Base-by-base conservation (phyloP, 92 coral and sea anemone species). In the Epizoanthus stellaris region DNA sequence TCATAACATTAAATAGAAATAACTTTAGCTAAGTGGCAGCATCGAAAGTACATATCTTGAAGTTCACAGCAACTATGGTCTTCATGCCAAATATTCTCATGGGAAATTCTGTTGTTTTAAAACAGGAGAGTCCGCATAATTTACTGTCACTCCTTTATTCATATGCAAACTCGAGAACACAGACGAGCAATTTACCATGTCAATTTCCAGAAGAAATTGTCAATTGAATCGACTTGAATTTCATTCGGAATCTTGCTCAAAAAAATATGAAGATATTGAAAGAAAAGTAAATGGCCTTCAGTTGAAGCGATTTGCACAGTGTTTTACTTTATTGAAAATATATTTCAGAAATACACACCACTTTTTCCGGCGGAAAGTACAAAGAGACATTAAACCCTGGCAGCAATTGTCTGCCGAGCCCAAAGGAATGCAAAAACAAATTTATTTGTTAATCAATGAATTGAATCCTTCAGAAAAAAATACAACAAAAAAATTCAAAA, bases 391-490 rank as follows among this genome's bases (percentile, higher is more conserved):
- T 25, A 40, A 52, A 45, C 65, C 58, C 49, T 4, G 70, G 61
- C 71, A 52, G 10, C 52, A 25, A 75, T 75, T 75, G 81, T 56
- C 57, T 67, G 36, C 56, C 23, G 36, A 75, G 83, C 72, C 59
- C 72, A 21, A 40, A 42, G 83, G 83, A 79, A 79, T 79, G 83
- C 83, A 79, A 19, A 63, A 79, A 79, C 83, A 62, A 43, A 62
- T 79, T 79, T 79, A 79, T 79, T 79, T 79, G 83, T 53, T 79
- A 79, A 79, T 62, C 72, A 64, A 58, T 79, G 83, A 79, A 64
- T 62, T 79, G 72, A 63, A 79, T 63, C 72, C 59, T 63, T 63
- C 49, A 62, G 25, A 20, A 4, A 20, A 79, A 79, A 79, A 21
- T 62, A 79, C 83, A 47, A 25, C 52, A 43, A 79, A 77, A 70